A percentile compares a stretch with the other conserved stretches of the same genome.
Conservation (phyloP, 2,113 vertebrate species). For the Speoplatyrhinus poulsoni region DNA sequence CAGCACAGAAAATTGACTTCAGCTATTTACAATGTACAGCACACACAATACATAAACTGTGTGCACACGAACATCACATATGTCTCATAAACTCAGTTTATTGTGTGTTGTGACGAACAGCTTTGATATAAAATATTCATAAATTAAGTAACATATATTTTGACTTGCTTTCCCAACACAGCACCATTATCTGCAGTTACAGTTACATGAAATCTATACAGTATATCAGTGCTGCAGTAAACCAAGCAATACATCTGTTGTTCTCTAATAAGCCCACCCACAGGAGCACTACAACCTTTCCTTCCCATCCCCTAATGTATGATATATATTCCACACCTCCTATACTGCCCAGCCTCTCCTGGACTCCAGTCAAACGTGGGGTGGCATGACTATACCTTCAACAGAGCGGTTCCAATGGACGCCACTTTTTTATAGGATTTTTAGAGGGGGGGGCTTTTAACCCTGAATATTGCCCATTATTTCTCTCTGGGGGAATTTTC, state of each 20-base stretch:
- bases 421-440: too few species aligned
- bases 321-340: too few species aligned
- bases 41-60: background rate
- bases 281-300: background rate
- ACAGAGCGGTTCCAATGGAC: too few species aligned
- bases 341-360: background rate
- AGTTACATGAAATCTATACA: background rate
- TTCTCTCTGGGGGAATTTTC: too few species aligned
- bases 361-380: conserved; percentile 38
- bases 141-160: background rate
- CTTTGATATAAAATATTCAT: conserved; percentile 15
- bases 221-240: background rate
- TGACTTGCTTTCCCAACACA: conserved; percentile 5
- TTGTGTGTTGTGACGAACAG: conserved; percentile 12
- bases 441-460: too few species aligned
- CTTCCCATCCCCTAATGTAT: too few species aligned
- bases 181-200: background rate
- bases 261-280: background rate
- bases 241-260: too few species aligned
- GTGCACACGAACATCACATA: background rate
- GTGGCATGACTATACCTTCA: conserved; percentile 5
- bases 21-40: conserved; percentile 38
- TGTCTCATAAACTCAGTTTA: conserved; percentile 43
- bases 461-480: too few species aligned
- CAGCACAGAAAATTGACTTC: conserved; percentile 63